Conservation (phyloP, 1,140 invertebrate genomes). For the Drosophila ambigua region DNA sequence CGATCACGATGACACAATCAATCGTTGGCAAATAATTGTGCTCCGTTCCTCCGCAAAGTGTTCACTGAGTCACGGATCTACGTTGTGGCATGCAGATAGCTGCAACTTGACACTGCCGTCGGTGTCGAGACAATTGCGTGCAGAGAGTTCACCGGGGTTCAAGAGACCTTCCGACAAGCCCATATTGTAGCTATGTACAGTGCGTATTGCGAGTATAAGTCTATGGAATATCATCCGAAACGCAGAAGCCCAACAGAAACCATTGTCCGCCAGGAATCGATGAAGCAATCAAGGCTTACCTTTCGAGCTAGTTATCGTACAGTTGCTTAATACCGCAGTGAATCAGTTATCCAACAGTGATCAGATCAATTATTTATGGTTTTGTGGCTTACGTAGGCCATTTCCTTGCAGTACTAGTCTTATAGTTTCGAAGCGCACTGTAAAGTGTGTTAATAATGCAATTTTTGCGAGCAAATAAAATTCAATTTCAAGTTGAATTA, state of each 20-base stretch:
- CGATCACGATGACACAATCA: constrained; percentile 58
- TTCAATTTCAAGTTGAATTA: constrained; percentile 35
- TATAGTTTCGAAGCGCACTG: constrained; percentile 13
- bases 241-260: too few species aligned
- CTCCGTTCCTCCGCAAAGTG: constrained; percentile 19
- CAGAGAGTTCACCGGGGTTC: constrained; percentile 38
- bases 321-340: too few species aligned
- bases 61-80: constrained; percentile 40
- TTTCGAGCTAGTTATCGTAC: too few species aligned
- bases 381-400: not conserved
- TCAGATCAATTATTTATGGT: too few species aligned
- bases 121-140: constrained; percentile 48
- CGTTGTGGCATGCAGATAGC: constrained; percentile 54
- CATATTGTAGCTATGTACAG: constrained; percentile 2
- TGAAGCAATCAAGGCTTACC: too few species aligned
- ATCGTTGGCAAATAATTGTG: constrained; percentile 18
- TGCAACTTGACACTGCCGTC: constrained; percentile 30
- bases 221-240: too few species aligned
- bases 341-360: too few species aligned
- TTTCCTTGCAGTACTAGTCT: too few species aligned
- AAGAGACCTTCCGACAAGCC: constrained; percentile 20
- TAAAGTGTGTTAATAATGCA: constrained; percentile 36
- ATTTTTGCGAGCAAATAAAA: constrained; percentile 36
- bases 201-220: not conserved
- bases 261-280: too few species aligned